Evolutionary conservation across 2,888 invertebrate species (phyloP), one percentile per base, ranked within the genome.

Genomic region (Sminthurides aquaticus): DNA sequence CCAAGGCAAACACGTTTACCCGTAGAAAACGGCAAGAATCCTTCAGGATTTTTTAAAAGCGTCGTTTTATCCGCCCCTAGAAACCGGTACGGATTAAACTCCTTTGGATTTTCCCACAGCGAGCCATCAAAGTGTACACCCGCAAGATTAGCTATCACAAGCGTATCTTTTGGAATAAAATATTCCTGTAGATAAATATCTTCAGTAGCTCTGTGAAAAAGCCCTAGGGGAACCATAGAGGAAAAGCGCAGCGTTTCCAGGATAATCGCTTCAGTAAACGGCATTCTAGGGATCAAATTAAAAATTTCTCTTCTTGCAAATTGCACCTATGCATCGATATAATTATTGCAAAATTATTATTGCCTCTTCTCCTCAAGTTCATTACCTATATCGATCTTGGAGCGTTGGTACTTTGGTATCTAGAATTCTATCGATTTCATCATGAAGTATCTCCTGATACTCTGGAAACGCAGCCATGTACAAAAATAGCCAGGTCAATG

Each of bases 1-100:
- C 70, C 71, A 3, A 69, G 62, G 52, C 71, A 72, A 18, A 57
- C 27, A 49, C 70, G 29, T 56, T 69, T 69, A 34, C 72, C 72
- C 26, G 3, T 28, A 0, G 72, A 72, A 64, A 72, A 72, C 1
- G 72, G 62, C 2, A 71, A 18, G 34, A 69, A 71, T 0, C 65
- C 65, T n/a, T 72, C 69, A 5, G 69, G 64, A 48, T 57, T 24
- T 24, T 60, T 34, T 3, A 57, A 20, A 58, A 2, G 34, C 48
- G 3, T 20, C 27, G 11, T 64, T 61, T 24, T 54, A 24, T 55
- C 56, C n/a, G 25, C 26, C 25, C n/a, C 43, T 2, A 72, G 27
- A 66, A 72, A 72, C 48, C 72, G 58, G 49, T 69, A 66, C 1
- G 72, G 72, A 0, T 57, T 25, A 29, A 72, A 72, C 20, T 58